Conservation (phyloP, 2,113 vertebrate species). For the Astur gentilis region DNA sequence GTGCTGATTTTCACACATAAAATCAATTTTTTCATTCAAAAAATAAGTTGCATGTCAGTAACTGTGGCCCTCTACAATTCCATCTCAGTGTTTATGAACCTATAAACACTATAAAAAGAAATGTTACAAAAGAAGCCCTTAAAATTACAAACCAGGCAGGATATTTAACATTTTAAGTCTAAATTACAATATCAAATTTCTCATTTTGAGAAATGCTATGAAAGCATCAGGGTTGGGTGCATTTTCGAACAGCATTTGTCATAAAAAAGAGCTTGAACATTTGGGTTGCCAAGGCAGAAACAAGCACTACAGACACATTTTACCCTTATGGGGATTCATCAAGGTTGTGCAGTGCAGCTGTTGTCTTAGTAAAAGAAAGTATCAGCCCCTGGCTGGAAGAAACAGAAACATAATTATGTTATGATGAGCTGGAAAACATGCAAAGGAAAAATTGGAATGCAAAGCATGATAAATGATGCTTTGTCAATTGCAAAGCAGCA, state of each 20-base stretch:
- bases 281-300: constrained; percentile 59
- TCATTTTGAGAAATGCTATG: not conserved
- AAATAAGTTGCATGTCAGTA: not conserved
- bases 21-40: not conserved
- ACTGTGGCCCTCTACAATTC: not conserved
- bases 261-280: constrained; percentile 39
- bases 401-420: constrained; percentile 68
- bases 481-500: constrained; percentile 49
- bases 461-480: constrained; percentile 55
- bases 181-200: constrained; percentile 34
- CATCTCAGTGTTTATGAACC: not conserved
- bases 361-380: constrained; percentile 65
- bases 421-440: constrained; percentile 69
- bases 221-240: constrained; percentile 18
- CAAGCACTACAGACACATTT: constrained; percentile 44
- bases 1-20: not conserved
- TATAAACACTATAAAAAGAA: constrained; percentile 43
- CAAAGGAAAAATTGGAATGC: constrained; percentile 67
- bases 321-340: constrained; percentile 59
- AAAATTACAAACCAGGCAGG: constrained; percentile 13
- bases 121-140: not conserved
- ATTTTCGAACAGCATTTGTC: constrained; percentile 40
- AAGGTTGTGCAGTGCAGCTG: constrained; percentile 71
- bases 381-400: constrained; percentile 59
- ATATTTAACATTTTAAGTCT: constrained; percentile 33